Evolutionary conservation across 1,140 invertebrate species (phyloP).

Genomic region (Cyrtorhinus lividipennis): DNA sequence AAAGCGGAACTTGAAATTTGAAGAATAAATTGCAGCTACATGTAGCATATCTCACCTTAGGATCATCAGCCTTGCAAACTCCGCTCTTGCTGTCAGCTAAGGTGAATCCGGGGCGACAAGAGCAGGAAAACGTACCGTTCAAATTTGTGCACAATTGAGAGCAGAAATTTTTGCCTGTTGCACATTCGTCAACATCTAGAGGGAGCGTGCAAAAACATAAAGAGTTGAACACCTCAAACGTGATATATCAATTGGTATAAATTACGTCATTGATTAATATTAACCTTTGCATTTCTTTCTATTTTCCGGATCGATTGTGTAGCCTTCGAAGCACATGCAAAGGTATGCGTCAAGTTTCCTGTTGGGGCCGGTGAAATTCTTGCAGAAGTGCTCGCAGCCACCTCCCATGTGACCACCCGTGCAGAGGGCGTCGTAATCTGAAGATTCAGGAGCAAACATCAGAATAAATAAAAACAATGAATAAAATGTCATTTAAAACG

Average conservation of each 20-base stretch:
- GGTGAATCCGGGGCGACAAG: conserved; percentile 68
- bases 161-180: conserved; percentile 66
- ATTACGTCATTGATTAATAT: too few relatives aligned
- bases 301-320: conserved; percentile 58
- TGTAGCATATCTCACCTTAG: conserved; percentile 41
- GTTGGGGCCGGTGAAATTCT: conserved; percentile 35
- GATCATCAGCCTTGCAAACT: conserved; percentile 56
- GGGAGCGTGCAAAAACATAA: too few relatives aligned
- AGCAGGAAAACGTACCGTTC: conserved; percentile 83
- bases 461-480: background rate
- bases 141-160: conserved; percentile 82
- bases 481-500: background rate
- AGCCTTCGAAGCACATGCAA: conserved; percentile 48
- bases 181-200: conserved; percentile 81
- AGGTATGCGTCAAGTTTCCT: conserved; percentile 36
- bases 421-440: conserved; percentile 55
- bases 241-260: too few relatives aligned
- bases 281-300: conserved; percentile 54
- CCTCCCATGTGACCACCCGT: conserved; percentile 49
- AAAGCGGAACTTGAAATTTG: too few relatives aligned
- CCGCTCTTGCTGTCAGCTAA: conserved; percentile 58
- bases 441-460: background rate
- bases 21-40: too few relatives aligned
- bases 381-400: conserved; percentile 87
- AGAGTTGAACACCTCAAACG: too few relatives aligned